A percentile compares a stretch with the other conserved stretches of the same genome.
These are phyloP conservation scores for Diaprepes abbreviatus DNA, from an alignment of 2,888 invertebrate species.

Conservation along the genomic window DNA sequence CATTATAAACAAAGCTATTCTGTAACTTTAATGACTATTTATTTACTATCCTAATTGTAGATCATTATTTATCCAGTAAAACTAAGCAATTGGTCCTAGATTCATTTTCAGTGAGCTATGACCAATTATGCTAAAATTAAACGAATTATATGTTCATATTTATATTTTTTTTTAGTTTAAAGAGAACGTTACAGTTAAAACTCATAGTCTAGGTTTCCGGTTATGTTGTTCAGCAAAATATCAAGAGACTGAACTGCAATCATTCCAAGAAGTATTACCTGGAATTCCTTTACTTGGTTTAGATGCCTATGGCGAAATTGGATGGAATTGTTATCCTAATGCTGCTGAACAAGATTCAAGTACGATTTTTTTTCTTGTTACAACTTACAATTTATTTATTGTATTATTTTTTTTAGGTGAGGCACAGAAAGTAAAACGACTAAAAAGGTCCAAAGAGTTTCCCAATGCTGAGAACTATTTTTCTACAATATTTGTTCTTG, in stretches of 20 bases:
- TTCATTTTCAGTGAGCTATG: too few relatives aligned
- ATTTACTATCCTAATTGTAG: too few relatives aligned
- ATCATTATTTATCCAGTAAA: too few relatives aligned
- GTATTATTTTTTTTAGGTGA: slow-evolving; percentile 17
- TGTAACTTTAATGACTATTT: too few relatives aligned
- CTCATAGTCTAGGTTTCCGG: slow-evolving; percentile 55
- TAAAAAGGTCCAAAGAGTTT: slow-evolving; percentile 52
- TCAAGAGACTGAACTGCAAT: slow-evolving; percentile 51
- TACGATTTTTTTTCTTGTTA: neutral
- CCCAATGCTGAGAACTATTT: slow-evolving; percentile 57
- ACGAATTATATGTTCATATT: too few relatives aligned
- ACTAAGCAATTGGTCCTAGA: too few relatives aligned
- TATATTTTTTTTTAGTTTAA: slow-evolving; percentile 58
- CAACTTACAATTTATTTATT: neutral
- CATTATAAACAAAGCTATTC: too few relatives aligned
- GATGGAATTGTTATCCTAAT: slow-evolving; percentile 58
- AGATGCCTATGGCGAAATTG: slow-evolving; percentile 62
- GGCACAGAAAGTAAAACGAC: slow-evolving; percentile 43
- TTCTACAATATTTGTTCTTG: slow-evolving; percentile 59
- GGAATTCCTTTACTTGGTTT: slow-evolving; percentile 58
- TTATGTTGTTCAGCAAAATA: slow-evolving; percentile 60
- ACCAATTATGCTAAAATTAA: too few relatives aligned
- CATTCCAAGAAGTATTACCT: slow-evolving; percentile 58
- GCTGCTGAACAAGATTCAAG: neutral
- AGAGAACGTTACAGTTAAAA: slow-evolving; percentile 53